These are phyloP conservation scores for Monochamus alternatus DNA, from an alignment of 2,888 invertebrate species.

Conservation along the genomic window DNA sequence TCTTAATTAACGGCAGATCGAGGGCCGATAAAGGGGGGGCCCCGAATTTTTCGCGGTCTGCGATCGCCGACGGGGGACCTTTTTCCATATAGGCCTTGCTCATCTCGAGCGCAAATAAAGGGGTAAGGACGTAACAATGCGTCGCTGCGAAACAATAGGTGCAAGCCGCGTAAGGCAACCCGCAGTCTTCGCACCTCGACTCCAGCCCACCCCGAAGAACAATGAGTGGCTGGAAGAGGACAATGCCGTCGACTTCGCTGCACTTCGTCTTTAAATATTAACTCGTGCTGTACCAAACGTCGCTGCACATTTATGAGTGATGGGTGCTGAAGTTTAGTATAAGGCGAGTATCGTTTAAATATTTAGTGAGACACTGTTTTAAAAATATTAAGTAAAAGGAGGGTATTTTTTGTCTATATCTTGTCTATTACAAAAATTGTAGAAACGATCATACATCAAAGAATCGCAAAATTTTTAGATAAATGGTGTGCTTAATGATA, in stretches of 20 bases:
- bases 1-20: constrained; percentile 54
- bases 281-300: background rate
- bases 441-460: no score
- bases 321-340: no score
- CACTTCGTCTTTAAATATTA: background rate
- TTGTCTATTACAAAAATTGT: no score
- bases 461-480: no score
- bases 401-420: no score
- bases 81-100: constrained; percentile 49
- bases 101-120: constrained; percentile 61
- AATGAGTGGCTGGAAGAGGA: constrained; percentile 45
- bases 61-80: no score
- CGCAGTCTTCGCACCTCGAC: constrained; percentile 62
- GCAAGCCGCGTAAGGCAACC: constrained; percentile 56
- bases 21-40: constrained; percentile 51
- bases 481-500: no score
- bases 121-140: constrained; percentile 62
- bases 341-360: no score
- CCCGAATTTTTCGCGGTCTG: constrained; percentile 34
- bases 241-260: constrained; percentile 49
- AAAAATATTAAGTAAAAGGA: no score
- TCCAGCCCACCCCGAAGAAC: constrained; percentile 50
- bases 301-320: no score
- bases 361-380: no score
- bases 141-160: constrained; percentile 57